Percentiles rank a stretch among this genome's conserved stretches.
Conservation (phyloP, 2,888 invertebrate species). For the Drosophila tanythrix region DNA sequence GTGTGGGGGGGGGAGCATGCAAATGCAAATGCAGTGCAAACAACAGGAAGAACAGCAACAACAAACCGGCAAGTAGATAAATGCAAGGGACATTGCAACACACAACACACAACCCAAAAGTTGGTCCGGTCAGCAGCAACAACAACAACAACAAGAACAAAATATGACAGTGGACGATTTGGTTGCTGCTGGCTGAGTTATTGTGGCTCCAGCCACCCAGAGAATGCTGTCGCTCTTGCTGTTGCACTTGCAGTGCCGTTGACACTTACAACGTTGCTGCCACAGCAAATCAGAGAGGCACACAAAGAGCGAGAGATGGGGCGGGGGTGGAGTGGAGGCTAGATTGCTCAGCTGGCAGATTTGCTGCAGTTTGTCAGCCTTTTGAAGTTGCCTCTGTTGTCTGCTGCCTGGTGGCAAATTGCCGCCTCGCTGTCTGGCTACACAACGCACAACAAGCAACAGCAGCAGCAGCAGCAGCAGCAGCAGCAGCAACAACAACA, state of each 20-base stretch:
- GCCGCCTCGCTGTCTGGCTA: constrained; percentile 55
- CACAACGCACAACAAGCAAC: constrained; percentile 31
- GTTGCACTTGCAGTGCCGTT: constrained; percentile 35
- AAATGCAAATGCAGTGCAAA: constrained; percentile 58
- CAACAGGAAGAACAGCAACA: constrained; percentile 29
- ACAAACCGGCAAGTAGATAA: constrained; percentile 57
- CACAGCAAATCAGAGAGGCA: constrained; percentile 10
- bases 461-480: constrained; percentile 11
- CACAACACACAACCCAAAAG: constrained; percentile 34
- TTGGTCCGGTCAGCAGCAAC: constrained; percentile 39
- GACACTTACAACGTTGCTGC: constrained; percentile 55
- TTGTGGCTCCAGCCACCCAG: constrained; percentile 67
- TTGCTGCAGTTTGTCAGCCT: constrained; percentile 72
- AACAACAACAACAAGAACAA: neutral
- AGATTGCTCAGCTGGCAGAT: constrained; percentile 35
- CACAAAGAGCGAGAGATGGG: neutral
- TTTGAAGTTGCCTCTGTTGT: constrained; percentile 61
- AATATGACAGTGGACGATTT: constrained; percentile 38
- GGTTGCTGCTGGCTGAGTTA: constrained; percentile 63
- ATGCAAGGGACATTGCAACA: constrained; percentile 43
- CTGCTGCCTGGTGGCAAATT: constrained; percentile 49
- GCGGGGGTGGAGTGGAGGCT: neutral
- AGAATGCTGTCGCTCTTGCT: constrained; percentile 15
- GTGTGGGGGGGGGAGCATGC: neutral
- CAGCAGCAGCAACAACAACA: constrained; percentile 14